Evolutionary conservation across 2,888 invertebrate species (phyloP).

Genomic region (Muscina levida): DNA sequence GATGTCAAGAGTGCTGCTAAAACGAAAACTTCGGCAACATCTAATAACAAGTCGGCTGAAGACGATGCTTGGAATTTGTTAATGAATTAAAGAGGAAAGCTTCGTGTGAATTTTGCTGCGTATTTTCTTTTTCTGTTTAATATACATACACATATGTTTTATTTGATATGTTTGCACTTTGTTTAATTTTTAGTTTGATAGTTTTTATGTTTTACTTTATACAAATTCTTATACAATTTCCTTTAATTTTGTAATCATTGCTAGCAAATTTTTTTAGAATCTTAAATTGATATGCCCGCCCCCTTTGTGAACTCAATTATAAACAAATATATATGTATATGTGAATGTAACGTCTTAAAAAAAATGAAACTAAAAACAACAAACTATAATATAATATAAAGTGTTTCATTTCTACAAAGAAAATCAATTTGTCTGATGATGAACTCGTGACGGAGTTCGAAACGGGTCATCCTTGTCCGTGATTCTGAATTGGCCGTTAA

Average conservation of each 20-base stretch:
- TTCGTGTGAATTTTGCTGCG: constrained; percentile 16
- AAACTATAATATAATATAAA: too few relatives aligned
- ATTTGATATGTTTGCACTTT: constrained; percentile 28
- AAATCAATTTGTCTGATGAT: too few relatives aligned
- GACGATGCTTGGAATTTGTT: constrained; percentile 84
- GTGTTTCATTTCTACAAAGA: too few relatives aligned
- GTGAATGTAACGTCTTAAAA: constrained; percentile 48
- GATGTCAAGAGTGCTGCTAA: constrained; percentile 78
- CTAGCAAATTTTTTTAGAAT: constrained; percentile 43
- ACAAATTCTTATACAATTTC: constrained; percentile 22
- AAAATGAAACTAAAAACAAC: not conserved
- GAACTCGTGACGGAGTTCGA: too few relatives aligned
- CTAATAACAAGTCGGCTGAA: constrained; percentile 80
- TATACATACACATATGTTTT: not conserved
- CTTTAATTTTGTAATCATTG: constrained; percentile 35
- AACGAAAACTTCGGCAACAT: constrained; percentile 66
- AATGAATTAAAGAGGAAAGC: constrained; percentile 80
- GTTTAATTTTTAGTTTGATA: constrained; percentile 30
- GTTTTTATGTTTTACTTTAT: constrained; percentile 15
- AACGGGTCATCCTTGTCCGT: too few relatives aligned
- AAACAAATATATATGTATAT: constrained; percentile 38
- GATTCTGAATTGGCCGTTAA: too few relatives aligned
- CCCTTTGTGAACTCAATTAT: constrained; percentile 49
- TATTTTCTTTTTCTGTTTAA: constrained; percentile 18
- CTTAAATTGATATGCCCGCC: constrained; percentile 31